Evolutionary conservation across 1,140 invertebrate species (phyloP).

Genomic region (Aphidius gifuensis): DNA sequence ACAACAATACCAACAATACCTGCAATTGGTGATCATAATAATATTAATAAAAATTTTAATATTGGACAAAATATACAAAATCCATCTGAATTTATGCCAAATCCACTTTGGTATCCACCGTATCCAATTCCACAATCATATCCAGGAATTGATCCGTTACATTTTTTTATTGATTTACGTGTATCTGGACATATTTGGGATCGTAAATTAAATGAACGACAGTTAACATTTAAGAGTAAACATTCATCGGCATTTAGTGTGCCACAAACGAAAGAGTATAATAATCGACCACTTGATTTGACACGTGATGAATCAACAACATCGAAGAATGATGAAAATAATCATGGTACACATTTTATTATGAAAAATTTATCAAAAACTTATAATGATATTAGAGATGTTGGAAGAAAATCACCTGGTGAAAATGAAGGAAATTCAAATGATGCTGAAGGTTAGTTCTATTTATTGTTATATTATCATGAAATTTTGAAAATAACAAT

Average conservation of each 20-base stretch:
- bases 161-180: conserved; percentile 77
- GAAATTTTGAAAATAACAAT: neutral
- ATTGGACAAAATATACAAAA: conserved; percentile 28
- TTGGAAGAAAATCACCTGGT: conserved; percentile 19
- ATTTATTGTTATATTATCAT: neutral
- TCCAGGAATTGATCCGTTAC: conserved; percentile 74
- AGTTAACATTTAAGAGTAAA: conserved; percentile 46
- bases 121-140: conserved; percentile 63
- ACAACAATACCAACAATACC: neutral
- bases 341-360: conserved; percentile 51
- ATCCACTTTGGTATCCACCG: conserved; percentile 72
- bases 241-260: conserved; percentile 55
- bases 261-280: conserved; percentile 48
- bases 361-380: conserved; percentile 47
- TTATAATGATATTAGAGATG: conserved; percentile 31
- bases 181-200: conserved; percentile 80
- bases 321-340: conserved; percentile 39
- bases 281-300: conserved; percentile 44
- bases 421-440: conserved; percentile 10
- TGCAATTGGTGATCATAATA: too few relatives aligned
- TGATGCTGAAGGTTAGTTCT: conserved; percentile 13
- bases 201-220: conserved; percentile 55
- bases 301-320: conserved; percentile 39
- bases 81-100: conserved; percentile 55
- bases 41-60: too few relatives aligned